A percentile compares a stretch with the other conserved stretches of the same genome.
These are phyloP conservation scores for Ariolimax columbianus DNA, from an alignment of 2,888 invertebrate species.

Conservation along the genomic window DNA sequence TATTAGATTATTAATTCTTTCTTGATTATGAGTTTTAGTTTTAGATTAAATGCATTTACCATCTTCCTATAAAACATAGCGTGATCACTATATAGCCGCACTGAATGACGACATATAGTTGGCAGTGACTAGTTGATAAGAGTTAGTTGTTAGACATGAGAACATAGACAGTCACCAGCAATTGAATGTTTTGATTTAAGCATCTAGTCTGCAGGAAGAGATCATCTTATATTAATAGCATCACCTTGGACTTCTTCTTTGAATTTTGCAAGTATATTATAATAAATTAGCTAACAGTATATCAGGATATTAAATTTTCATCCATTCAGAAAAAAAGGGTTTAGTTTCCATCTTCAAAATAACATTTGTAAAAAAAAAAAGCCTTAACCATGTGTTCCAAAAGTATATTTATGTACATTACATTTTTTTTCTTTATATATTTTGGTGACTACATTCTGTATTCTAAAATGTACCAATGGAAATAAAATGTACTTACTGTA, in stretches of 20 bases:
- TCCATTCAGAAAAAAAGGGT: neutral
- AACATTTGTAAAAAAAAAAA: neutral
- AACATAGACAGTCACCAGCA: neutral
- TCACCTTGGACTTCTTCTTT: too few relatives aligned
- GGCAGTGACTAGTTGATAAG: too few relatives aligned
- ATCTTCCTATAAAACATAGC: too few relatives aligned
- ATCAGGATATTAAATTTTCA: neutral
- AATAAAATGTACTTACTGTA: conserved; percentile 27
- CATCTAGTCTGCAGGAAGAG: neutral
- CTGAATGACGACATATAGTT: too few relatives aligned
- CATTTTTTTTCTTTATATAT: neutral
- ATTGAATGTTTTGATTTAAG: neutral
- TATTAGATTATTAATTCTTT: neutral
- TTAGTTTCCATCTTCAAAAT: neutral
- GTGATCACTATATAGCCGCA: too few relatives aligned
- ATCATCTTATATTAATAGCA: neutral
- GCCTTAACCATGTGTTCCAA: conserved; percentile 20
- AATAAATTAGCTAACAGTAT: neutral
- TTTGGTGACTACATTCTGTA: neutral
- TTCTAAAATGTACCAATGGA: neutral
- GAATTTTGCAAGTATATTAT: too few relatives aligned
- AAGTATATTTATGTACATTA: neutral
- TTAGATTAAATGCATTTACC: too few relatives aligned
- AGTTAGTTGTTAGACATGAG: neutral
- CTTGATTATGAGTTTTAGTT: too few relatives aligned